A percentile compares a stretch with the other conserved stretches of the same genome.
Evolutionary conservation across 1,140 invertebrate genomes (phyloP).

Genomic region (honey bee (Apis mellifera)): DNA sequence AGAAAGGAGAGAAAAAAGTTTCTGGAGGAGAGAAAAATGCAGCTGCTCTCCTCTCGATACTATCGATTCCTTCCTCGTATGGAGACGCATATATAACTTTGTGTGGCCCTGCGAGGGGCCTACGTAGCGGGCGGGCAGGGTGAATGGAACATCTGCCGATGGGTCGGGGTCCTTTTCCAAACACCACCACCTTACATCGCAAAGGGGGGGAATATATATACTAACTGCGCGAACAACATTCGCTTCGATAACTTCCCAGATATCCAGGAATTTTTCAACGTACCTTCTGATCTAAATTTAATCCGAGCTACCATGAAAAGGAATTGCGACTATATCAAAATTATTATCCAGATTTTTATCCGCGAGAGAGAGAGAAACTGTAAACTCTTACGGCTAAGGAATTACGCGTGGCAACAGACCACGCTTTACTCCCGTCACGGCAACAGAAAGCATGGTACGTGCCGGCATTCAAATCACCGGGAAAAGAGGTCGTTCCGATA

Average conservation of each 20-base stretch:
- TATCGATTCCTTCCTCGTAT: conserved; percentile 60
- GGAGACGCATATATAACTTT: conserved; percentile 64
- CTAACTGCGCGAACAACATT: conserved; percentile 57
- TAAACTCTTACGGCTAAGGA: neutral
- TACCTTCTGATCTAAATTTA: too few species aligned
- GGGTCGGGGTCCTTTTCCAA: conserved; percentile 67
- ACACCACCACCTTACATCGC: conserved; percentile 69
- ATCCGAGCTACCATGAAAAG: too few species aligned
- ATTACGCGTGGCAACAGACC: neutral
- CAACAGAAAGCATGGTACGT: conserved; percentile 48
- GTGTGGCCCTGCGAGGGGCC: conserved; percentile 72
- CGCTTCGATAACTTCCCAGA: conserved; percentile 20
- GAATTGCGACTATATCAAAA: too few species aligned
- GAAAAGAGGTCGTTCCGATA: conserved; percentile 37
- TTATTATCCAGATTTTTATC: too few species aligned
- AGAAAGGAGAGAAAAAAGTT: neutral
- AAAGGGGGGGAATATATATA: conserved; percentile 45
- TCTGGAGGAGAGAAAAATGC: conserved; percentile 55
- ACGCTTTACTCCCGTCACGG: conserved; percentile 7
- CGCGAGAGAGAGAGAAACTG: neutral
- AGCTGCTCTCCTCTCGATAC: conserved; percentile 59
- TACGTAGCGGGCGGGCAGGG: conserved; percentile 69
- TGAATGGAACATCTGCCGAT: conserved; percentile 80
- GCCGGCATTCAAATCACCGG: conserved; percentile 68
- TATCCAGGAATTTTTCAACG: neutral